phyloP scores from a whole-genome alignment of 2,113 vertebrate species.

The Pelobates fuscus region DNA sequence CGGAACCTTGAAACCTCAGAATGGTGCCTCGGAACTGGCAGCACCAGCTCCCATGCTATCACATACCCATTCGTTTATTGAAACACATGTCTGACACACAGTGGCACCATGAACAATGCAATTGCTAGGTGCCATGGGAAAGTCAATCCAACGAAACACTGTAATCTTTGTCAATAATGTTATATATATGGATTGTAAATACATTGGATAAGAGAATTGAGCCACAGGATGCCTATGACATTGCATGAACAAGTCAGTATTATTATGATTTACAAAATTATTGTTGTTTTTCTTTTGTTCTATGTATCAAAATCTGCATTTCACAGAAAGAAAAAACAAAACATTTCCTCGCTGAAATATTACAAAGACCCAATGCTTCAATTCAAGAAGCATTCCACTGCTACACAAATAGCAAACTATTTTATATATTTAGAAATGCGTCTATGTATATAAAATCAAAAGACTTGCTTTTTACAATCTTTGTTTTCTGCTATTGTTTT shows the following conservation, averaged over 20 bases:
- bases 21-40: slow-evolving; percentile 78
- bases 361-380: slow-evolving; percentile 53
- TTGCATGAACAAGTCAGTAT: slow-evolving; percentile 81
- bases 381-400: slow-evolving; percentile 60
- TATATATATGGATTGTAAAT: slow-evolving; percentile 77
- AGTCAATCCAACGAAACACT: slow-evolving; percentile 61
- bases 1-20: slow-evolving; percentile 68
- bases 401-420: slow-evolving; percentile 53
- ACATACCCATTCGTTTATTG: slow-evolving; percentile 89
- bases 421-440: slow-evolving; percentile 68
- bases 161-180: slow-evolving; percentile 79
- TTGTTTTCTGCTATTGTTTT: too few relatives aligned
- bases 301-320: slow-evolving; percentile 64
- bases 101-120: neutral
- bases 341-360: slow-evolving; percentile 45
- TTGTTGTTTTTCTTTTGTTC: slow-evolving; percentile 55
- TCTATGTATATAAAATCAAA: slow-evolving; percentile 66
- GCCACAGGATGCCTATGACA: slow-evolving; percentile 86
- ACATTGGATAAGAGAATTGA: slow-evolving; percentile 77
- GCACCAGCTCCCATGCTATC: slow-evolving; percentile 77
- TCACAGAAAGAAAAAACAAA: slow-evolving; percentile 54
- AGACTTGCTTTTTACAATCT: slow-evolving; percentile 36
- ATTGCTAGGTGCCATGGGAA: slow-evolving; percentile 54
- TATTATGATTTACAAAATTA: slow-evolving; percentile 67
- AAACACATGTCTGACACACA: slow-evolving; percentile 78